These are phyloP conservation scores for Galagoides demidoff DNA, from an alignment of 2,797 vertebrate species.

Conservation along the genomic window DNA sequence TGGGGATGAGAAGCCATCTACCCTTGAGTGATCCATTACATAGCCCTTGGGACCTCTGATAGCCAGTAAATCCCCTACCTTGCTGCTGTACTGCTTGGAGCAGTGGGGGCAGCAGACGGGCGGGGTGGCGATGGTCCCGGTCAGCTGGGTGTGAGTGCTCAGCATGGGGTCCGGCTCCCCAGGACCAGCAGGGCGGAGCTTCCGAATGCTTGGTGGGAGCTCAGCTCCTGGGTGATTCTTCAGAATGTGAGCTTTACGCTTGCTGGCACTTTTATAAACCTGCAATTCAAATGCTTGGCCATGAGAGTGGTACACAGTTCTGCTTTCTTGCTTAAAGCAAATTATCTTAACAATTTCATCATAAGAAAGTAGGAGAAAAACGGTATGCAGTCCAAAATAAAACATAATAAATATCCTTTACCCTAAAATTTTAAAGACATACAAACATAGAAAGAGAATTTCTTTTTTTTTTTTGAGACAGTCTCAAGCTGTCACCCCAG, in stretches of 20 bases:
- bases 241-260: constrained; percentile 98
- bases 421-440: not conserved
- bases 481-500: too few species aligned
- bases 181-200: constrained; percentile 95
- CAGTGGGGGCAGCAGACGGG: constrained; percentile 99
- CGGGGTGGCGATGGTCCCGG: constrained; percentile 96
- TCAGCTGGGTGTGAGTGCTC: constrained; percentile 98
- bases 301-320: not conserved
- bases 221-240: constrained; percentile 99
- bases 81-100: constrained; percentile 99
- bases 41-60: fast-evolving
- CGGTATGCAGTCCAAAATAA: not conserved
- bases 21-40: not conserved
- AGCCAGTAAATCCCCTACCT: constrained; percentile 85
- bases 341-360: not conserved
- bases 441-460: not conserved
- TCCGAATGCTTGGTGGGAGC: constrained; percentile 97
- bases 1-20: not conserved
- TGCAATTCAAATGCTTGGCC: constrained; percentile 76
- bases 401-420: not conserved
- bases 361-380: not conserved
- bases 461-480: not conserved
- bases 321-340: constrained; percentile 6
- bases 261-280: constrained; percentile 99
- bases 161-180: constrained; percentile 99